These are phyloP conservation scores for Platanista minor DNA, from an alignment of 2,113 vertebrate genomes.

Conservation along the genomic window DNA sequence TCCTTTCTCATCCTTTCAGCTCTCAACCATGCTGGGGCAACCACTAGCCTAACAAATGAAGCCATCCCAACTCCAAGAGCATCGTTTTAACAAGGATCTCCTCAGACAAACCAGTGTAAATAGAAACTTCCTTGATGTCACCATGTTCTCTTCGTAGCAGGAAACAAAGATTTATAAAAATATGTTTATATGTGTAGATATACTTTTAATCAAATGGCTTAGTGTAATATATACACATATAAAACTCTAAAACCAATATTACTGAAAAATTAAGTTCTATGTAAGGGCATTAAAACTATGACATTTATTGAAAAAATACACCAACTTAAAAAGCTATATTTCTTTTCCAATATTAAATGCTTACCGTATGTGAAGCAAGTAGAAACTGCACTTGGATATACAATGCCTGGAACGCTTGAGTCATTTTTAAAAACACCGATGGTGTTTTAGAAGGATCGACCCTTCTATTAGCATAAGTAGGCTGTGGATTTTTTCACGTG, in stretches of 20 bases:
- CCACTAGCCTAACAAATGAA: background rate
- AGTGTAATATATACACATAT: background rate
- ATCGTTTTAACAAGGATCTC: background rate
- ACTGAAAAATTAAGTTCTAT: background rate
- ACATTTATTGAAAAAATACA: constrained; percentile 25
- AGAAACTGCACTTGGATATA: constrained; percentile 24
- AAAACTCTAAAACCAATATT: background rate
- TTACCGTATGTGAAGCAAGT: background rate
- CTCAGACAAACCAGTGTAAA: background rate
- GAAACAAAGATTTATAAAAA: background rate
- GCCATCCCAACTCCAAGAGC: background rate
- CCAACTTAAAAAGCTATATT: background rate
- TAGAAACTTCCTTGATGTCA: background rate
- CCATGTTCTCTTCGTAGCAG: background rate
- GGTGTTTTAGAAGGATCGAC: constrained; percentile 56
- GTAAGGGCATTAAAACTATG: constrained; percentile 11
- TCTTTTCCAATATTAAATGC: constrained; percentile 46
- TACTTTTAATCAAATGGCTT: constrained; percentile 10
- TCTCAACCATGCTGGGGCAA: background rate
- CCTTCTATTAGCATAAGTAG: constrained; percentile 55
- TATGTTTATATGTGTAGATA: background rate
- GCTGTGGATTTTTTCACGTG: constrained; percentile 26
- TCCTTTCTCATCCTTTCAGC: background rate
- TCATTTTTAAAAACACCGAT: constrained; percentile 60
- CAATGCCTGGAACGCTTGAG: constrained; percentile 48